Evolutionary conservation across 35 echinoderm and acorn worm genomes (phyloP), one percentile per base, ranked within the genome.

Genomic region (Strongylocentrotus purpuratus): DNA sequence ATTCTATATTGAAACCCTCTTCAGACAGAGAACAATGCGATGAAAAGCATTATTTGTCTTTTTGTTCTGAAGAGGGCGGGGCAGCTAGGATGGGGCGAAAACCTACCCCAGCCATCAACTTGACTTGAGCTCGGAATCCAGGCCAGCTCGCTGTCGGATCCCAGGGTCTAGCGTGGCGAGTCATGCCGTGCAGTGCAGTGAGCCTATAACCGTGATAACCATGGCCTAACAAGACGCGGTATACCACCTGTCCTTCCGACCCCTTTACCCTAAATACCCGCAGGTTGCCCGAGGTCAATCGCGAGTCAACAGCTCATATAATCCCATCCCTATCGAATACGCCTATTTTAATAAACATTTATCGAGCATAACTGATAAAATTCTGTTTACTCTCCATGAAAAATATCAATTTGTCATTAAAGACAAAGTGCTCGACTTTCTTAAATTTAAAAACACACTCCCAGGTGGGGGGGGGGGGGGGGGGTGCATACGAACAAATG

Each of bases 221-320:
- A 46, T 46, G 87, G 87, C 45, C 33, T 15, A 45, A 89, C 65
- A 25, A 22, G 25, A 78, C 28, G 65, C 65, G 65, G 22, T 78
- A 78, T n/a, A 78, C 87, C 87, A 89, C 87, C 87, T 89, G 87
- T 89, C 87, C 33, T 22, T 45, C 87, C 87, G 87, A 89, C 87
- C 87, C 87, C 87, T 89, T 89, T 89, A 89, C 87, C 33, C 87
- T 41, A 89, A 89, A 89, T 89, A 89, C 87, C 87, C 87, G 87
- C 87, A 33, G 87, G 87, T 89, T 89, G 33, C 20, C 87, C 31
- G 65, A 33, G 87, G 87, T 89, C 87, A 89, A 89, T 33, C 45
- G 17, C 33, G 20, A 46, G 87, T 89, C 87, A 45, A 45, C 87
- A 89, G 11, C 87, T 18, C 87, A 89, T 89, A 89, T 89, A 89